phyloP scores from a whole-genome alignment of 2,888 invertebrate genomes.

The Geophilus truncorum region DNA sequence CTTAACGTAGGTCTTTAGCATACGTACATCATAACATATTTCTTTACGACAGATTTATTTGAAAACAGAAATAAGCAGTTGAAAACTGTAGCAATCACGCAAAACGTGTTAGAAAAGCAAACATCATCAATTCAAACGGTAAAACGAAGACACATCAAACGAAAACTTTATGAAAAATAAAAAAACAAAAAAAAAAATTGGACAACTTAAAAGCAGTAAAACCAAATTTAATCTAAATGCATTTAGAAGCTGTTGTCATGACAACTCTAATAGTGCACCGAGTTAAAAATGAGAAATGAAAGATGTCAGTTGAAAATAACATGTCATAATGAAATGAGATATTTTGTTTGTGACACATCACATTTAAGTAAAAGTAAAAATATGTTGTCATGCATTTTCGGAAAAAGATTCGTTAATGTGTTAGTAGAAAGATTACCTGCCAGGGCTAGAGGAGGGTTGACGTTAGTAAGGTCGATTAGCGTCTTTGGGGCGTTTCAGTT shows the following conservation, averaged over 20 bases:
- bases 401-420: constrained; percentile 17
- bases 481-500: constrained; percentile 98
- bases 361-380: constrained; percentile 15
- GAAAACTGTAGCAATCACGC: not conserved
- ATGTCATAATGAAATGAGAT: constrained; percentile 20
- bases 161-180: not conserved
- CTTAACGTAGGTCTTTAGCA: too few relatives aligned
- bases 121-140: not conserved
- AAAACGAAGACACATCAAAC: not conserved
- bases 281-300: not conserved
- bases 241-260: constrained; percentile 20
- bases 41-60: not conserved
- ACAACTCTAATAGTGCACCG: constrained; percentile 20
- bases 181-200: not conserved
- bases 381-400: not conserved
- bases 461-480: constrained; percentile 94
- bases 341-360: constrained; percentile 15
- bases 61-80: not conserved
- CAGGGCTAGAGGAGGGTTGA: constrained; percentile 32
- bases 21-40: not conserved
- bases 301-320: constrained; percentile 16
- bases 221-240: not conserved
- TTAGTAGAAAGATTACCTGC: constrained; percentile 33
- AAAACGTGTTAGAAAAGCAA: not conserved
- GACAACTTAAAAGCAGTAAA: constrained; percentile 15